Conservation (phyloP, 2,888 invertebrate genomes). For the Lasioglossum calceatum region DNA sequence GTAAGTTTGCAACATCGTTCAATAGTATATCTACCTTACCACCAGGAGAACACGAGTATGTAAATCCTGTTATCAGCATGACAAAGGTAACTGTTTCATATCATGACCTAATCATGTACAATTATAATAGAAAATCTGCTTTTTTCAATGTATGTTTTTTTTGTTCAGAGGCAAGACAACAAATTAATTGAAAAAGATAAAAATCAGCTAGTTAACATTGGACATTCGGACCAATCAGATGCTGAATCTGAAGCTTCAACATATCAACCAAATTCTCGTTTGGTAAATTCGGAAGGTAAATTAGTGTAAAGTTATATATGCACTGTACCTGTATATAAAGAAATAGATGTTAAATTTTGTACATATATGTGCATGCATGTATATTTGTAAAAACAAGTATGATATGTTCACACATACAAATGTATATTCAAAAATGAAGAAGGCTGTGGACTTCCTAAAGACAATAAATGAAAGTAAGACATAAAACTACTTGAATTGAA, state of each 20-base stretch:
- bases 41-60: constrained; percentile 81
- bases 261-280: constrained; percentile 14
- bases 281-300: constrained; percentile 34
- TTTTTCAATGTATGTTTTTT: background rate
- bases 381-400: background rate
- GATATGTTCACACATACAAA: too few species aligned
- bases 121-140: background rate
- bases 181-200: background rate
- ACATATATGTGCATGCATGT: constrained; percentile 12
- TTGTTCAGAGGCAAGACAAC: constrained; percentile 14
- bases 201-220: background rate
- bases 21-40: constrained; percentile 68
- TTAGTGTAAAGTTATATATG: background rate
- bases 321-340: background rate
- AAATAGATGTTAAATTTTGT: constrained; percentile 13
- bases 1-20: constrained; percentile 52
- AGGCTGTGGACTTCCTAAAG: background rate
- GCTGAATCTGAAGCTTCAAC: constrained; percentile 14
- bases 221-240: constrained; percentile 25
- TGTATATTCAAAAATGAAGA: background rate
- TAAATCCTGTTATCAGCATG: constrained; percentile 75
- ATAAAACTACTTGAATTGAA: background rate
- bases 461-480: constrained; percentile 26
- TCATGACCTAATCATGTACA: background rate
- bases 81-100: constrained; percentile 31